phyloP scores from a whole-genome alignment of 2,888 invertebrate species.

The Flabesymbios commensalis region DNA sequence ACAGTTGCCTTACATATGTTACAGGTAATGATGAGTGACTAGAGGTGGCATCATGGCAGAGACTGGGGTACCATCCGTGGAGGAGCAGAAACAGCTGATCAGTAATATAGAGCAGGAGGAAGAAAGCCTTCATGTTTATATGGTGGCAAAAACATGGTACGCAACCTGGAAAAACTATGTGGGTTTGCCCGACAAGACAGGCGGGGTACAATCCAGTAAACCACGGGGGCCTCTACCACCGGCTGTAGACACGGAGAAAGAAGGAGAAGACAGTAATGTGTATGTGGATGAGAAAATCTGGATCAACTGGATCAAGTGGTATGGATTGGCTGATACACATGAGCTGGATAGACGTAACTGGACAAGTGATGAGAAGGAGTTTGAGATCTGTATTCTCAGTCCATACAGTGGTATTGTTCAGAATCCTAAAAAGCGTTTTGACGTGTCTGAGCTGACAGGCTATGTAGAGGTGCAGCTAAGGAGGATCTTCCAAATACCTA shows the following conservation, averaged over 20 bases:
- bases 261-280: constrained; percentile 35
- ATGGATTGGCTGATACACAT: constrained; percentile 34
- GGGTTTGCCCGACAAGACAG: constrained; percentile 12
- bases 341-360: constrained; percentile 35
- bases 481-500: constrained; percentile 26
- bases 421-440: constrained; percentile 31
- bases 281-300: constrained; percentile 42
- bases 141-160: constrained; percentile 29
- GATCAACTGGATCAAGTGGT: constrained; percentile 41
- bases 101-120: constrained; percentile 23
- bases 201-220: not conserved
- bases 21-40: no score
- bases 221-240: no score
- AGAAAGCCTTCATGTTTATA: constrained; percentile 30
- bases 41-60: no score
- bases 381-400: constrained; percentile 33
- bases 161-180: constrained; percentile 28
- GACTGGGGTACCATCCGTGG: constrained; percentile 18
- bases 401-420: constrained; percentile 30
- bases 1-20: no score
- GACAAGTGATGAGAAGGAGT: constrained; percentile 37
- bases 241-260: constrained; percentile 22
- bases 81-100: constrained; percentile 27
- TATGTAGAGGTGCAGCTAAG: constrained; percentile 33
- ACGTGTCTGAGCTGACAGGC: constrained; percentile 29